Base-by-base conservation (phyloP, 2,888 invertebrate species). In the Pardosa pseudoannulata region DNA sequence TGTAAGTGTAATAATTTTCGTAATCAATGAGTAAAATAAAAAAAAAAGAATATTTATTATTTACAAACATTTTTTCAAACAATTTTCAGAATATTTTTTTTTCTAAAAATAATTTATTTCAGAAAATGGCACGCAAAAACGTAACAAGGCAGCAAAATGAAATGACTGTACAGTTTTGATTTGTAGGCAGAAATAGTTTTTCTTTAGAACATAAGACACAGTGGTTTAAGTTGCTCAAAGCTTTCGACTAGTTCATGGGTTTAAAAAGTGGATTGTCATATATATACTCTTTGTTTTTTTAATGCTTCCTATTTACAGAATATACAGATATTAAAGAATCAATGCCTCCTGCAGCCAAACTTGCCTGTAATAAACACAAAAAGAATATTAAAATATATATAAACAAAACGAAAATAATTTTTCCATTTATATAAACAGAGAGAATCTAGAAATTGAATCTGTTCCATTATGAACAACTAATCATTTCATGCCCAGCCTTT, bases 291-390 rank as follows among this genome's bases (percentile, higher is more conserved):
- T n/a, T n/a, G n/a, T n/a, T n/a, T n/a, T 46, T 46, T 11, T 56
- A 88, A 39, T 88, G 87, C 23, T 72, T 81, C n/a, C 76, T 81
- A 39, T 83, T 86, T 36, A 88, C 80, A 50, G 87, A 94, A 92
- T 96, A 97, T 90, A 97, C 95, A 89, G 95, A 95, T 90, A 97
- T 94, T 89, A 95, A 94, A 90, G 95, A 95, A 92, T 98, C 98
- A 90, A 95, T 94, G 88, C 96, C 95, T 89, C 97, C 97, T 89
- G 96, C 96, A 88, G 96, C 97, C 91, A 98, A 92, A 83, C 90
- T 91, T 62, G 91, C 91, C 92, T 92, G 90, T n/a, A 79, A 76
- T 64, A 36, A 75, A 62, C 75, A 23, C 46, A 28, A 50, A 36
- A 50, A 62, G 7, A n/a, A n/a, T n/a, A n/a, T n/a, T n/a, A n/a